Evolutionary conservation across 2,888 invertebrate genomes (phyloP).

Genomic region (Chironomus tentans): DNA sequence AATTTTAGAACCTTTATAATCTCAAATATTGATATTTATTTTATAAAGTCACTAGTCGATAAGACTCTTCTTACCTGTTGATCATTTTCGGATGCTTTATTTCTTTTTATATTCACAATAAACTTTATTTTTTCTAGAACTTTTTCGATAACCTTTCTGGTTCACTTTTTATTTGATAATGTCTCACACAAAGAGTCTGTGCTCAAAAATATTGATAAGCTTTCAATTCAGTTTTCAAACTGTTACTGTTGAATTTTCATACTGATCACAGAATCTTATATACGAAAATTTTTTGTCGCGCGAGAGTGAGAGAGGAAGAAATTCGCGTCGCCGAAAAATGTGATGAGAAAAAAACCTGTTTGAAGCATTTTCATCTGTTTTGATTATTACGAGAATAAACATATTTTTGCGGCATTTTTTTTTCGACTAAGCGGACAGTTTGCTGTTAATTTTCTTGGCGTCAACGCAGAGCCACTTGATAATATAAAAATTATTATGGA

Average conservation of each 20-base stretch:
- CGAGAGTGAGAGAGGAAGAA: constrained; percentile 12
- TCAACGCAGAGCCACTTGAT: neutral
- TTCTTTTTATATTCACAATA: neutral
- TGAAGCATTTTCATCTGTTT: constrained; percentile 19
- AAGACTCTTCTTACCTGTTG: constrained; percentile 3
- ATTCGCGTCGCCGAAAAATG: constrained; percentile 9
- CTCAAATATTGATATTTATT: neutral
- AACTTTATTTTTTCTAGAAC: neutral
- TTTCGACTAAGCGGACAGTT: neutral
- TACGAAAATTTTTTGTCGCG: constrained; percentile 12
- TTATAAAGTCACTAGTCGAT: neutral
- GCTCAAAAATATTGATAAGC: neutral
- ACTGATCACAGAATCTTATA: constrained; percentile 18
- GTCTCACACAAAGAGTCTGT: neutral
- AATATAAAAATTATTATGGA: neutral
- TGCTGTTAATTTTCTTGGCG: constrained; percentile 23
- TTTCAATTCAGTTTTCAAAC: constrained; percentile 14
- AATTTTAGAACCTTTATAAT: neutral
- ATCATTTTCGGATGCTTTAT: neutral
- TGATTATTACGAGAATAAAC: constrained; percentile 14
- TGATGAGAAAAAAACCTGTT: constrained; percentile 10
- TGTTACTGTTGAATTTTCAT: constrained; percentile 24
- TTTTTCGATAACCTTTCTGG: constrained; percentile 2
- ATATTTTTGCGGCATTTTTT: neutral
- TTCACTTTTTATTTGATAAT: constrained; percentile 5